Evolutionary conservation across 2,888 invertebrate genomes (phyloP).

Genomic region (Cordilura impudica): DNA sequence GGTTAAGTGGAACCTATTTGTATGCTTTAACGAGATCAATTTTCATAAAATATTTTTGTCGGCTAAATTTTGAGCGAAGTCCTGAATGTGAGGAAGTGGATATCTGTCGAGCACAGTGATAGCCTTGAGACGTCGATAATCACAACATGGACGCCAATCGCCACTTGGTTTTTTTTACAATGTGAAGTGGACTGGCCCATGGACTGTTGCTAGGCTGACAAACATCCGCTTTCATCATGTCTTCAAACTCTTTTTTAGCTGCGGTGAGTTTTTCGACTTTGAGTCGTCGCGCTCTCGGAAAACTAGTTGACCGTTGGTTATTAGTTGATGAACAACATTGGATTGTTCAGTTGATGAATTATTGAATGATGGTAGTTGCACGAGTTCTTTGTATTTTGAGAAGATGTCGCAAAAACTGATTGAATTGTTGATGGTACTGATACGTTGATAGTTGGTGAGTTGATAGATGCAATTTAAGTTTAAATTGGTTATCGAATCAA

Average conservation of each 20-base stretch:
- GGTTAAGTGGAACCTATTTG: constrained; percentile 52
- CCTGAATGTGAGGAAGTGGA: constrained; percentile 57
- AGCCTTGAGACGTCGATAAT: constrained; percentile 57
- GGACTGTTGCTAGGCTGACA: constrained; percentile 56
- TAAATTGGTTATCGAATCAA: too few relatives aligned
- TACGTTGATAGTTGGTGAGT: too few relatives aligned
- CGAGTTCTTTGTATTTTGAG: too few relatives aligned
- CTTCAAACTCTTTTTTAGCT: constrained; percentile 55
- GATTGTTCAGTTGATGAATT: too few relatives aligned
- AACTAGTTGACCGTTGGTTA: constrained; percentile 45
- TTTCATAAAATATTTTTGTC: constrained; percentile 51
- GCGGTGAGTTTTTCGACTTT: constrained; percentile 49
- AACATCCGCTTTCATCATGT: constrained; percentile 55
- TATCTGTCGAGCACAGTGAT: constrained; percentile 48
- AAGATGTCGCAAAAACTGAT: too few relatives aligned
- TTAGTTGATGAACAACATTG: constrained; percentile 5
- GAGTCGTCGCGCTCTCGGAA: constrained; percentile 36
- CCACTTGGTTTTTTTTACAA: constrained; percentile 48
- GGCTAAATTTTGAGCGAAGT: constrained; percentile 39
- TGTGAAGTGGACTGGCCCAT: constrained; percentile 57
- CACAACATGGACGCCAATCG: constrained; percentile 36
- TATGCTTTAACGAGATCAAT: constrained; percentile 55
- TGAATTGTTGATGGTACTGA: too few relatives aligned
- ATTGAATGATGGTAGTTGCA: too few relatives aligned
- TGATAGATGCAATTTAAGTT: too few relatives aligned